Percentiles rank a stretch among this genome's conserved stretches.
These are phyloP conservation scores for Parthenolecanium corni DNA, from an alignment of 2,888 invertebrate species.

Conservation along the genomic window DNA sequence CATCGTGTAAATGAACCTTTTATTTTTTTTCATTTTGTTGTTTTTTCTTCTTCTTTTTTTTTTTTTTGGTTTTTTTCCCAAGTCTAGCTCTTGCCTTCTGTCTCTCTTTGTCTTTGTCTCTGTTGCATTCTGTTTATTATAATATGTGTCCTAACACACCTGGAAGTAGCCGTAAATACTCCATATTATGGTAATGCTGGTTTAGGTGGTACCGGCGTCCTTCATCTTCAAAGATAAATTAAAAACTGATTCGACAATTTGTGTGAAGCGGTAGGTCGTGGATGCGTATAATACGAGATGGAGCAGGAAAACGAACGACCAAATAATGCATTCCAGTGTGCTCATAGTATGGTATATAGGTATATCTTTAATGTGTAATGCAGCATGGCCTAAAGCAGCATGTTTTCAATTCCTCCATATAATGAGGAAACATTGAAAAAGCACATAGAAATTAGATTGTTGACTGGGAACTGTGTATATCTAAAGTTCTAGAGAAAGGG, in stretches of 20 bases:
- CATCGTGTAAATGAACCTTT: neutral
- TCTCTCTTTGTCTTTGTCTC: neutral
- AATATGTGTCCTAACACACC: no score
- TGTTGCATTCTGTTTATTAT: neutral
- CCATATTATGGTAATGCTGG: neutral
- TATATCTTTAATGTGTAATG: no score
- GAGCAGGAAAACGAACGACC: neutral
- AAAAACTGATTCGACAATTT: constrained; percentile 13
- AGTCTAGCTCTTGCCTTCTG: neutral
- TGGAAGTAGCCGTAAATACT: neutral
- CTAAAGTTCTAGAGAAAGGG: no score
- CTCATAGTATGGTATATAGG: no score
- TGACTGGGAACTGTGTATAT: no score
- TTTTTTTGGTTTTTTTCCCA: neutral
- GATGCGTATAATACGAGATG: neutral
- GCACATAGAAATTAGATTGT: no score
- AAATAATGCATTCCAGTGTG: constrained; percentile 5
- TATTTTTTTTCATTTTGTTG: neutral
- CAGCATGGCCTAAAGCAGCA: neutral
- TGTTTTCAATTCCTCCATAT: neutral
- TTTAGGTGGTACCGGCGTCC: neutral
- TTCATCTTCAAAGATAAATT: neutral
- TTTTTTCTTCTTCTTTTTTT: neutral
- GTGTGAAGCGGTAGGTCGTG: constrained; percentile 12
- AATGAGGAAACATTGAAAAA: neutral